Base-by-base conservation (phyloP, 1,140 invertebrate genomes). In the Lucilia sericata region DNA sequence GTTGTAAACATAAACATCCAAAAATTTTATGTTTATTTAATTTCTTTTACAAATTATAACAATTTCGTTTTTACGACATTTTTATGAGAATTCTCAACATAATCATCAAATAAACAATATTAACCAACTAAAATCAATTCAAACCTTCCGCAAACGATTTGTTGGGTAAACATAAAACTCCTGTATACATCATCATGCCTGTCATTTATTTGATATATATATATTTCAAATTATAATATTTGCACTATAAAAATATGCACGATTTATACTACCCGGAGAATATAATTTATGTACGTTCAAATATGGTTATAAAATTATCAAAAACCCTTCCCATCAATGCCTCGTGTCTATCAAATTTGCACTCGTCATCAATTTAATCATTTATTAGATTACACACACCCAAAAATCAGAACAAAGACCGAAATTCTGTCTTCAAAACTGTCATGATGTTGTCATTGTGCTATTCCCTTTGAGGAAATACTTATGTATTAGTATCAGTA, bases 51-150 rank as follows among this genome's bases (percentile, higher is more conserved):
- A 82, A 65, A 36, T 82, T 25, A 70, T 82, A 70, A 82, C 21
- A 30, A 65, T 70, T 82, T 60, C 34, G 30, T 65, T 65, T 82
- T 82, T 70, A 82, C 81, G 81, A 65, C 81, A 70, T 82, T 80
- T 80, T 80, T 47, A 80, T 25, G 76, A 49, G 76, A 80, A 80
- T 25, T 49, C 76, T 80, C 42, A 80, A 21, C 76, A 80, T 19
- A 17, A 19, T 21, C 19, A 70, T 21, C 60, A 55, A 10, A 7
- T 55, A 9, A 49, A 49, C 51, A 55, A 17, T 55, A 12, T 55
- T 14, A 55, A n/a, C 12, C 51, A 55, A 55, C 7, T 49, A 14
- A 49, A 49, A 49, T 12, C 49, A 49, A 49, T 49, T 49, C 25
- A 30, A 30, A 30, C 25, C 25, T 30, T 12, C 9, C 49, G 9